Base-by-base conservation (phyloP, 2,888 invertebrate genomes). In the Acrobasis suavella region DNA sequence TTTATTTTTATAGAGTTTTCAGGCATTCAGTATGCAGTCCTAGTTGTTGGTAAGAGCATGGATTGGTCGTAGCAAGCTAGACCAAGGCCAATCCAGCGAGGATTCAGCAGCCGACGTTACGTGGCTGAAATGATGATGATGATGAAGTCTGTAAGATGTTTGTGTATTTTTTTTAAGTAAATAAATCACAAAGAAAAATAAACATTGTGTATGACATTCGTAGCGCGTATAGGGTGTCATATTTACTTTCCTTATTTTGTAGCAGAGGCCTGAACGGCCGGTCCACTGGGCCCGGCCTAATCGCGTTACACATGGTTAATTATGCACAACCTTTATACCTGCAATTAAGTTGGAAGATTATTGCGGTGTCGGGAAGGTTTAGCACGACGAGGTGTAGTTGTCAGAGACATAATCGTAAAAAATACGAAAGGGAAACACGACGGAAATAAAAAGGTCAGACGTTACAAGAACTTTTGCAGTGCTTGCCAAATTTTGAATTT, bases 301-400 rank as follows among this genome's bases (percentile, higher is more conserved):
- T 87, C 86, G 82, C 66, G 81, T 87, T 85, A 86, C 82, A 83
- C 83, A 85, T 83, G 86, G 80, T 85, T 87, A 87, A 87, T 87
- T 87, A 87, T 87, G 85, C 83, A 86, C 87, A 77, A 76, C 82
- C 82, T 81, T 81, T 77, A 75, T 69, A 66, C 64, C 70, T 60
- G 58, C 72, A 69, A 60, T 39, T 66, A 73, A 71, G 63, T 32
- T 17, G 62, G 9, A n/a, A 64, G 65, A 22, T 42, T 52, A 9
- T 15, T 60, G 68, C 63, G 64, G 51, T 14, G 32, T 15, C 37
- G 50, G 37, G 16, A 39, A 37, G 51, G 51, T 38, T 60, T 39
- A 60, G 51, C 17, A 55, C 15, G 7, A 55, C 15, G 10, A 39
- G 50, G 9, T 3, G 17, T 9, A 0, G 9, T 10, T 50, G 16